Percentiles rank a stretch among this genome's conserved stretches.
Conservation (phyloP, 2,888 invertebrate genomes). For the Clanis bilineata region DNA sequence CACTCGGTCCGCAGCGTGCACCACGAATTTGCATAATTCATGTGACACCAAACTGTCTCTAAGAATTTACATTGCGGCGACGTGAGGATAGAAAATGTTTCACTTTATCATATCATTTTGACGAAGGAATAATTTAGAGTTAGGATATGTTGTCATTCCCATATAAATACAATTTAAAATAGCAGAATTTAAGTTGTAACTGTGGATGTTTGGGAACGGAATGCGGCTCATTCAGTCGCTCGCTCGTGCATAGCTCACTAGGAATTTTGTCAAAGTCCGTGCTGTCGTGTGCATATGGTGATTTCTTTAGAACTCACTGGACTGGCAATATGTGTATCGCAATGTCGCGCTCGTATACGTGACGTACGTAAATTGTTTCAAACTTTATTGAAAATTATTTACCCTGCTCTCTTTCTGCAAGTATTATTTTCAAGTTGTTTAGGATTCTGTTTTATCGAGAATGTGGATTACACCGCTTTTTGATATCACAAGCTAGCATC, state of each 20-base stretch:
- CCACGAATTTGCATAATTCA: slow-evolving; percentile 71
- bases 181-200: slow-evolving; percentile 50
- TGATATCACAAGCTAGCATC: too few species aligned
- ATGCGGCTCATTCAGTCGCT: slow-evolving; percentile 53
- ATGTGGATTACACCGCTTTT: not conserved
- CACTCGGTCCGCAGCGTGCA: slow-evolving; percentile 49
- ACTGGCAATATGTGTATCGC: slow-evolving; percentile 1
- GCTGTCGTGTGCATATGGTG: slow-evolving; percentile 34
- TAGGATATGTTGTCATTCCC: slow-evolving; percentile 14
- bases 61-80: slow-evolving; percentile 63
- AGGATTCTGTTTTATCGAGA: not conserved
- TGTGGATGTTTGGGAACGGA: slow-evolving; percentile 54
- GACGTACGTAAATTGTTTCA: slow-evolving; percentile 11
- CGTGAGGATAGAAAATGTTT: slow-evolving; percentile 47
- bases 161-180: slow-evolving; percentile 31
- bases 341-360: not conserved
- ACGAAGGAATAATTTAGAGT: slow-evolving; percentile 1
- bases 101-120: slow-evolving; percentile 9
- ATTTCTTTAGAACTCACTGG: slow-evolving; percentile 14
- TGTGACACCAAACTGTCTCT: slow-evolving; percentile 63
- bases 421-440: not conserved
- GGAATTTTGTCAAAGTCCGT: slow-evolving; percentile 61
- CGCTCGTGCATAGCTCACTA: slow-evolving; percentile 40
- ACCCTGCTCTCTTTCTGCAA: not conserved
- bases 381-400: slow-evolving; percentile 11